Conservation (phyloP, 2,113 vertebrate genomes). For the Xenopus laevis region DNA sequence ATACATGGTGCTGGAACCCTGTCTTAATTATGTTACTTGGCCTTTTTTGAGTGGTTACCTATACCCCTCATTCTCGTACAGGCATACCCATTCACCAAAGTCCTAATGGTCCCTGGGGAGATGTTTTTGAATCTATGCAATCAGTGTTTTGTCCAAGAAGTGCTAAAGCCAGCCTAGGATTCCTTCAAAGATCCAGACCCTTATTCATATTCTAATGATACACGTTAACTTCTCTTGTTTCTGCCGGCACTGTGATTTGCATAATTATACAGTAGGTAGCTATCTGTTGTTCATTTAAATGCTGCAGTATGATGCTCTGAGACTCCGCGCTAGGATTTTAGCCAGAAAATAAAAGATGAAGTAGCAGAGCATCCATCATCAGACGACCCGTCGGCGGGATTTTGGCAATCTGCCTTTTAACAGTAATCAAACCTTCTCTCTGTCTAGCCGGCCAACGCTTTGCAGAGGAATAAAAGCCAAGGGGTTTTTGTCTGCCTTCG, state of each 20-base stretch:
- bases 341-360: conserved; percentile 48
- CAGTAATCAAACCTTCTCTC: conserved; percentile 46
- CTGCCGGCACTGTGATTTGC: background rate
- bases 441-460: conserved; percentile 26
- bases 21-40: too few species aligned
- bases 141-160: too few species aligned
- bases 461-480: conserved; percentile 12
- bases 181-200: too few species aligned
- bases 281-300: conserved; percentile 51
- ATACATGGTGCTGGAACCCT: too few species aligned
- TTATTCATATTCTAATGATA: too few species aligned
- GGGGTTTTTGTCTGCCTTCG: conserved; percentile 6
- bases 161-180: too few species aligned
- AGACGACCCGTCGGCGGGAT: background rate
- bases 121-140: too few species aligned
- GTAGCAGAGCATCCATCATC: conserved; percentile 32
- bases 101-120: too few species aligned
- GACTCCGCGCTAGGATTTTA: conserved; percentile 50
- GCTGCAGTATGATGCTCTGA: conserved; percentile 42
- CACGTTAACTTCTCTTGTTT: too few species aligned
- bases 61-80: too few species aligned
- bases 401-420: conserved; percentile 38
- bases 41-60: too few species aligned
- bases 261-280: conserved; percentile 9
- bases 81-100: too few species aligned